Conservation (phyloP, 2,113 vertebrate genomes). For the Clarias macrocephalus region DNA sequence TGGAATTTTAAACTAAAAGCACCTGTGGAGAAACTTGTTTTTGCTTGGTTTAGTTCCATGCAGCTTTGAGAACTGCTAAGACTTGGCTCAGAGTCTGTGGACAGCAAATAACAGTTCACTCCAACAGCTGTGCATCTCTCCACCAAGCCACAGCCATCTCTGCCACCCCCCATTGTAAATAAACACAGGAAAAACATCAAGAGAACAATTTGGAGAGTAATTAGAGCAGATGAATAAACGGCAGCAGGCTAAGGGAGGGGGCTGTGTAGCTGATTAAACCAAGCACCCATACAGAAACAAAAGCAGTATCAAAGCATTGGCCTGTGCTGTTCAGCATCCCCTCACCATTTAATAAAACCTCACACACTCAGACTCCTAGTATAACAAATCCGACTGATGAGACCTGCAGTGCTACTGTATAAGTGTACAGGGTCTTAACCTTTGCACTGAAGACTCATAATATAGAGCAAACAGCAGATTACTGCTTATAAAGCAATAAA, state of each 20-base stretch:
- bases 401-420: slow-evolving; percentile 4
- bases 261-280: slow-evolving; percentile 76
- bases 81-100: slow-evolving; percentile 5
- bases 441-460: slow-evolving; percentile 54
- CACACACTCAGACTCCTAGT: slow-evolving; percentile 46
- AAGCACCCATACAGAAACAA: slow-evolving; percentile 74
- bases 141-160: slow-evolving; percentile 71
- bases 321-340: slow-evolving; percentile 69
- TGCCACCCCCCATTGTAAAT: slow-evolving; percentile 64
- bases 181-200: slow-evolving; percentile 73
- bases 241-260: slow-evolving; percentile 67
- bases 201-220: slow-evolving; percentile 78
- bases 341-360: slow-evolving; percentile 71
- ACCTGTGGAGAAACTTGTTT: slow-evolving; percentile 18
- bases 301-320: slow-evolving; percentile 71
- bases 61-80: neutral
- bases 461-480: slow-evolving; percentile 39
- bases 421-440: slow-evolving; percentile 46
- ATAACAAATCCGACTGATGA: slow-evolving; percentile 48
- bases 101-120: slow-evolving; percentile 26
- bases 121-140: slow-evolving; percentile 65
- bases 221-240: slow-evolving; percentile 74
- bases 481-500: slow-evolving; percentile 30
- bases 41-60: slow-evolving; percentile 34
- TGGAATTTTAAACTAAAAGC: slow-evolving; percentile 16